A percentile compares a stretch with the other conserved stretches of the same genome.
phyloP scores from a whole-genome alignment of 2,797 vertebrate species.

The Amazona finschi region DNA sequence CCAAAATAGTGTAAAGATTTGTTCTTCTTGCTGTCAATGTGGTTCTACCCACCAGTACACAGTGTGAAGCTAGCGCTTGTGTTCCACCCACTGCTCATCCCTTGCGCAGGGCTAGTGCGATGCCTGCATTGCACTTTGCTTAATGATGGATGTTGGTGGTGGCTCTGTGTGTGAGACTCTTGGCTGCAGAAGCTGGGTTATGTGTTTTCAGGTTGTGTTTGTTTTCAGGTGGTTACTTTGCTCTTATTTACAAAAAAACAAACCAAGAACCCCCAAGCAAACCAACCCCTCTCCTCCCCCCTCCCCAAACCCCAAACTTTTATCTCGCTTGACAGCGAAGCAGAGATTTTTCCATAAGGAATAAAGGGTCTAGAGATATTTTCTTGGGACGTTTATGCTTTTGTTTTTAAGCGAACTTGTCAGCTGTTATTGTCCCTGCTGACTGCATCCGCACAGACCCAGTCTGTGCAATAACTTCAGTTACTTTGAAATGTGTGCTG shows the following conservation, averaged over 20 bases:
- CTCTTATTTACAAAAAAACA: neutral
- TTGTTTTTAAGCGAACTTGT: neutral
- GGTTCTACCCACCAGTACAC: neutral
- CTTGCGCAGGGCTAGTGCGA: neutral
- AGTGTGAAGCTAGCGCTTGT: neutral
- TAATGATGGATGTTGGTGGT: neutral
- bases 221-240: neutral
- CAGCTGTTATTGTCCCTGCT: neutral
- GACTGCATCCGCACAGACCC: neutral
- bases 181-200: neutral
- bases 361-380: neutral
- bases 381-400: neutral
- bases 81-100: neutral
- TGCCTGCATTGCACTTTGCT: neutral
- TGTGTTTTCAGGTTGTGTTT: conserved; percentile 4
- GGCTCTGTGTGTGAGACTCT: neutral
- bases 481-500: neutral
- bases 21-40: neutral
- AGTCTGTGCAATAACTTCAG: neutral
- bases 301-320: neutral
- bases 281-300: neutral
- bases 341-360: neutral
- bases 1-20: neutral
- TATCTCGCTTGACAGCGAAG: neutral
- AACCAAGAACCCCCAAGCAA: neutral